Evolutionary conservation across 2,797 vertebrate species (phyloP).

Genomic region (Liparis tanakae): DNA sequence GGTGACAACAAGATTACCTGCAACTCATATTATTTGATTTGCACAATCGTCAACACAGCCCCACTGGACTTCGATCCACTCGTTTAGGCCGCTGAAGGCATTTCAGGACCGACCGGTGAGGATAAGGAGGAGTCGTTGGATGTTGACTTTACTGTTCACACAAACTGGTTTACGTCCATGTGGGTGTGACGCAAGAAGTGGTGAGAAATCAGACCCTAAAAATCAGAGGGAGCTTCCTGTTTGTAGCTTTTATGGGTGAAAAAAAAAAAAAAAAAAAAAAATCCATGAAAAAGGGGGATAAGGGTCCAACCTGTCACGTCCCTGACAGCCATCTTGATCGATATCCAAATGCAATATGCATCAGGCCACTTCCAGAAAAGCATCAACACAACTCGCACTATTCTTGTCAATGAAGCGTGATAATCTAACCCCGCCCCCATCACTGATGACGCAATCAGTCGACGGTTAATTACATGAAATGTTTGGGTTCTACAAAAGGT

Average conservation of each 20-base stretch:
- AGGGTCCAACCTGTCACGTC: constrained; percentile 5
- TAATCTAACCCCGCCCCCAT: constrained; percentile 26
- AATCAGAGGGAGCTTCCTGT: background rate
- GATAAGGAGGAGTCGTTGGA: background rate
- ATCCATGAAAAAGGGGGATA: background rate
- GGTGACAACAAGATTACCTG: background rate
- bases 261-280: too few species aligned
- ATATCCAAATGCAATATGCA: constrained; percentile 25
- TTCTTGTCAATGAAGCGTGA: constrained; percentile 17
- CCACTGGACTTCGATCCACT: constrained; percentile 6
- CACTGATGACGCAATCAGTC: constrained; percentile 8
- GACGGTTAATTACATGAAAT: constrained; percentile 18
- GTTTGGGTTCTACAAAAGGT: background rate
- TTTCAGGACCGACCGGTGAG: background rate
- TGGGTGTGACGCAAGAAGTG: constrained; percentile 25
- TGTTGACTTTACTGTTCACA: constrained; percentile 11
- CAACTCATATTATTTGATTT: constrained; percentile 12
- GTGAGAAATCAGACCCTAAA: constrained; percentile 9
- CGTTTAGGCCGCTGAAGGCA: constrained; percentile 18
- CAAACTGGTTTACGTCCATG: constrained; percentile 26
- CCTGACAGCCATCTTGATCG: constrained; percentile 41
- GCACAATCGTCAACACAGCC: constrained; percentile 11
- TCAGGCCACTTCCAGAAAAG: constrained; percentile 13
- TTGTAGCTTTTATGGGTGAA: too few species aligned
- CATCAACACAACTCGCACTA: constrained; percentile 22